Evolutionary conservation across 2,888 invertebrate genomes (phyloP).

Genomic region (Cordilura impudica): DNA sequence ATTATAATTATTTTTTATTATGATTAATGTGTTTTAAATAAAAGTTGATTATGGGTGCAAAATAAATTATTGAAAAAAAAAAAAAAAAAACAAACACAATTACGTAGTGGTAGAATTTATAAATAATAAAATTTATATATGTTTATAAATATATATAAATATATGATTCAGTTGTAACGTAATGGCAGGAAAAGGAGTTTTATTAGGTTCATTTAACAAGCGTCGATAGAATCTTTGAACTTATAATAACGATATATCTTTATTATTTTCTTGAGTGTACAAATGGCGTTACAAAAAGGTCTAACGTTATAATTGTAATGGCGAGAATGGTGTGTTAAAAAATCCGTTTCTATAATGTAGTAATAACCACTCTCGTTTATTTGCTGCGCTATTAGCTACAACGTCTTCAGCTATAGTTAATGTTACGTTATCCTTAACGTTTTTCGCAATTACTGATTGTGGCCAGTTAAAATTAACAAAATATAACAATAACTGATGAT

Average conservation of each 20-base stretch:
- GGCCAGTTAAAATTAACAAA: slow-evolving; percentile 68
- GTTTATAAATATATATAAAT: slow-evolving; percentile 47
- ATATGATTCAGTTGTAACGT: slow-evolving; percentile 55
- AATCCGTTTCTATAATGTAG: slow-evolving; percentile 29
- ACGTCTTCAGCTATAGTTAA: background rate
- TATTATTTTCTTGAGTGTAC: background rate
- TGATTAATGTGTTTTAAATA: slow-evolving; percentile 36
- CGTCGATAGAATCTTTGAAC: background rate
- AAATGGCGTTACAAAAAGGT: background rate
- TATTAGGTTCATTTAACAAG: slow-evolving; percentile 2
- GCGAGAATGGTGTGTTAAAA: background rate
- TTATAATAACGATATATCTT: background rate
- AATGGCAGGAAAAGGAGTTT: slow-evolving; percentile 58
- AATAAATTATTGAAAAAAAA: slow-evolving; percentile 38
- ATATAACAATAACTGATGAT: slow-evolving; percentile 76
- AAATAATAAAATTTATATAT: slow-evolving; percentile 14
- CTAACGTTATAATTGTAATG: background rate
- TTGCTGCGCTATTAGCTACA: slow-evolving; percentile 1
- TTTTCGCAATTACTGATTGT: slow-evolving; percentile 35
- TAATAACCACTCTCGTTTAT: slow-evolving; percentile 12
- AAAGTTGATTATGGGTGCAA: slow-evolving; percentile 47
- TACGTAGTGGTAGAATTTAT: slow-evolving; percentile 4
- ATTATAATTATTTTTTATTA: slow-evolving; percentile 20
- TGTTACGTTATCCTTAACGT: slow-evolving; percentile 57
- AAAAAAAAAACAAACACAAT: slow-evolving; percentile 48